A percentile compares a stretch with the other conserved stretches of the same genome.
phyloP scores from a whole-genome alignment of 1,140 invertebrate species.

The Teleogryllus occipitalis region DNA sequence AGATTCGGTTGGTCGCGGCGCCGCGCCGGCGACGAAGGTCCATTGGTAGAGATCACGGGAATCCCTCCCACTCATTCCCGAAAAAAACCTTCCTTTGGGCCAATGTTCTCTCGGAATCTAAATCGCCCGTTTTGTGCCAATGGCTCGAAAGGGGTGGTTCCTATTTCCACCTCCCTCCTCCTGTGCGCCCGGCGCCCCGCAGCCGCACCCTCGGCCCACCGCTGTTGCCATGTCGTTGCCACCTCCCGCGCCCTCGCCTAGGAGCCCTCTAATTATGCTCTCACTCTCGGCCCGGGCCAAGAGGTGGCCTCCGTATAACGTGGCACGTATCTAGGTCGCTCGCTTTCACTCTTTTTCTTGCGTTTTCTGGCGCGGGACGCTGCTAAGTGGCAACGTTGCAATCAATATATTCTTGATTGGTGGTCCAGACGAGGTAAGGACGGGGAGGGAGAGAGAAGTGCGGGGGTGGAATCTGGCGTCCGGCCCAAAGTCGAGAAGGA shows the following conservation, averaged over 20 bases:
- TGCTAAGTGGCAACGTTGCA: conserved; percentile 11
- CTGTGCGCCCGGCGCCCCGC: neutral
- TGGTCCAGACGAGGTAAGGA: neutral
- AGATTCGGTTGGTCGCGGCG: neutral
- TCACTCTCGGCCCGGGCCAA: too few relatives aligned
- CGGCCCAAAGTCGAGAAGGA: neutral
- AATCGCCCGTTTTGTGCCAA: conserved; percentile 18
- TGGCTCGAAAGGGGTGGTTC: conserved; percentile 17
- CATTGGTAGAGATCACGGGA: neutral
- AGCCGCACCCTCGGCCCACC: neutral
- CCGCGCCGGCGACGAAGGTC: neutral
- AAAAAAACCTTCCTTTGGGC: conserved; percentile 14
- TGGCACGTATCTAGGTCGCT: too few relatives aligned
- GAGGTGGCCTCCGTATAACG: too few relatives aligned
- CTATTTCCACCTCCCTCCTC: neutral
- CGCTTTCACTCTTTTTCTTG: too few relatives aligned
- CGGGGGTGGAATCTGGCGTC: conserved; percentile 6
- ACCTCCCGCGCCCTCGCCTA: too few relatives aligned
- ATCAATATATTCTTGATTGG: conserved; percentile 18
- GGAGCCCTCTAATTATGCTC: too few relatives aligned
- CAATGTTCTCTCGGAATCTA: conserved; percentile 18
- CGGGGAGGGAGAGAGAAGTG: neutral
- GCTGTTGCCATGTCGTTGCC: neutral
- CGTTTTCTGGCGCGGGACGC: too few relatives aligned
- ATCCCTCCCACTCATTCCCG: conserved; percentile 15